phyloP scores from a whole-genome alignment of 2,797 vertebrate species.

The Erethizon dorsatum region DNA sequence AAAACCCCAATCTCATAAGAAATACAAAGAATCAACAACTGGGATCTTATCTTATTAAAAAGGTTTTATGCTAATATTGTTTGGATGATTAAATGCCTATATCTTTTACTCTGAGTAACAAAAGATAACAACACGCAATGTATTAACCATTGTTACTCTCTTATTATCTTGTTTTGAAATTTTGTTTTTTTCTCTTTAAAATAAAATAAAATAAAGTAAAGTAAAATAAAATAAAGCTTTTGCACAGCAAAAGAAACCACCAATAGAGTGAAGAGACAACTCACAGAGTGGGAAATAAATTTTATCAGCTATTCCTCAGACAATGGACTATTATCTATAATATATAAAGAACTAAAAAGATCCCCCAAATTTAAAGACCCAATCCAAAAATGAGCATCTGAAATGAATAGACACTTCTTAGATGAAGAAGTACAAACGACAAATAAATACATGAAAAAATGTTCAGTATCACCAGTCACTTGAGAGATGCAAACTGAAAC shows the following conservation, averaged over 20 bases:
- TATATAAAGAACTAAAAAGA: neutral
- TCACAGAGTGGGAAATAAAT: neutral
- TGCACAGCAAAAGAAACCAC: neutral
- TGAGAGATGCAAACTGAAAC: neutral
- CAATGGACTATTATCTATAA: neutral
- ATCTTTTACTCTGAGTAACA: neutral
- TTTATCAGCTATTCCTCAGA: neutral
- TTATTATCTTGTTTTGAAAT: neutral
- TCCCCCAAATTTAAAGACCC: neutral
- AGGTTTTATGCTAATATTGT: neutral
- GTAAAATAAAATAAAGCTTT: neutral
- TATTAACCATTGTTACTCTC: neutral
- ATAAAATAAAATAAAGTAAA: no score
- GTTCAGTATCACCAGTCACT: neutral
- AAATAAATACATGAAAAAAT: neutral
- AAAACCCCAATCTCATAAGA: neutral
- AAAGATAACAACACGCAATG: neutral
- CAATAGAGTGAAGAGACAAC: neutral
- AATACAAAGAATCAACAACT: neutral
- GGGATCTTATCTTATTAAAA: neutral
- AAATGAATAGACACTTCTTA: neutral
- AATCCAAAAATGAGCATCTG: neutral
- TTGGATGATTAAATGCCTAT: neutral
- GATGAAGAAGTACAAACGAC: neutral
- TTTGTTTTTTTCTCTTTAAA: no score